Conservation (phyloP, 2,888 invertebrate genomes). For the Torymus texanus region DNA sequence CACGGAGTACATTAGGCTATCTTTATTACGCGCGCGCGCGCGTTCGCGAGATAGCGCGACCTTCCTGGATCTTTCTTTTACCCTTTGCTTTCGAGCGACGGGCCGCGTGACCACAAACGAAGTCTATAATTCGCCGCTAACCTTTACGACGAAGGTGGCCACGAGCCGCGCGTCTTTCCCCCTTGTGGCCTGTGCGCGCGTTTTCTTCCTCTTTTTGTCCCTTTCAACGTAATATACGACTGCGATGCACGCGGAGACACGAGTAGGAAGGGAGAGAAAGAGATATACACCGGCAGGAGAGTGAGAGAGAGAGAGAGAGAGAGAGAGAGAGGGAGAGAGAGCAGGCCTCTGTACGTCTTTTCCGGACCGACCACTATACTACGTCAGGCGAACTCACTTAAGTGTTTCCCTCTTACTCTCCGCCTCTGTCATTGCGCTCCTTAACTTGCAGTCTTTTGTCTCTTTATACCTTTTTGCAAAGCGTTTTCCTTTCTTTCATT, state of each 20-base stretch:
- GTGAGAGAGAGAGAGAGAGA: constrained; percentile 1
- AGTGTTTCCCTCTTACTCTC: constrained; percentile 15
- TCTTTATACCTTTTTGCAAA: not conserved
- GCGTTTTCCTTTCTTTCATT: too few species aligned
- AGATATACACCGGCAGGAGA: not conserved
- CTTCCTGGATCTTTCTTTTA: not conserved
- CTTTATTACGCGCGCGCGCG: constrained; percentile 46
- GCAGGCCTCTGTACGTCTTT: constrained; percentile 25
- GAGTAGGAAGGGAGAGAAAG: not conserved
- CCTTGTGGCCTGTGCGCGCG: not conserved
- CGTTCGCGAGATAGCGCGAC: not conserved
- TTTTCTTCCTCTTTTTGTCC: constrained; percentile 26
- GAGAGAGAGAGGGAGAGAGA: not conserved
- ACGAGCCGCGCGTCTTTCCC: not conserved
- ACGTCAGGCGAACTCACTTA: constrained; percentile 32
- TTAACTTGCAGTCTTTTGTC: not conserved
- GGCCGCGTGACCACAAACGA: not conserved
- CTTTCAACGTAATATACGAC: constrained; percentile 46
- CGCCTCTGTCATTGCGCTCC: not conserved
- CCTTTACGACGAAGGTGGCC: constrained; percentile 39
- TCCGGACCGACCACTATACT: constrained; percentile 17
- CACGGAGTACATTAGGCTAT: constrained; percentile 42
- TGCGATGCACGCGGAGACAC: constrained; percentile 29
- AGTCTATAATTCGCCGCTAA: constrained; percentile 42
- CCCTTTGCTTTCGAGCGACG: too few species aligned